These are phyloP conservation scores for Chlorops oryzae DNA, from an alignment of 1,140 invertebrate genomes.

Conservation along the genomic window DNA sequence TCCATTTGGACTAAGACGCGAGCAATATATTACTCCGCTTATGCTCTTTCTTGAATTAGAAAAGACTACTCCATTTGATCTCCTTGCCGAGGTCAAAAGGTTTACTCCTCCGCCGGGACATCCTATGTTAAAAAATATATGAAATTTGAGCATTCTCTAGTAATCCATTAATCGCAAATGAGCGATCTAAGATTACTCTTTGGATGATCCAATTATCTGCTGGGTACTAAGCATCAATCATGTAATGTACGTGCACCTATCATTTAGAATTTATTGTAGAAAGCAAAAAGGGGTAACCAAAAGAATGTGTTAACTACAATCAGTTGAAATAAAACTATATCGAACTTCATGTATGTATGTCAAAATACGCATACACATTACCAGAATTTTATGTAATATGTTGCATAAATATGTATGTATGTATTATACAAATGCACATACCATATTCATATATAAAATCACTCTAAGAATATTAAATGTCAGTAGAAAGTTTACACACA, in stretches of 20 bases:
- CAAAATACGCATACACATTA: background rate
- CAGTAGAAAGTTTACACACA: slow-evolving; percentile 5
- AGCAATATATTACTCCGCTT: background rate
- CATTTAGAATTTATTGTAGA: background rate
- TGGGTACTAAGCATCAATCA: background rate
- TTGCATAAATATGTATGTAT: background rate
- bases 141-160: background rate
- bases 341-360: background rate
- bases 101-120: too few relatives aligned
- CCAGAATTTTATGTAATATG: background rate
- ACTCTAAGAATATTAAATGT: background rate
- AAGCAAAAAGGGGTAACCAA: background rate
- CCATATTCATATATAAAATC: background rate
- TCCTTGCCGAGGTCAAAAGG: too few relatives aligned
- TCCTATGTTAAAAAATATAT: too few relatives aligned
- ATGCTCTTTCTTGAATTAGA: too few relatives aligned
- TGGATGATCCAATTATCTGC: too few relatives aligned
- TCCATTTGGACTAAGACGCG: background rate
- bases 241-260: background rate
- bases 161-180: background rate
- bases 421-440: background rate
- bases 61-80: too few relatives aligned
- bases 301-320: slow-evolving; percentile 40
- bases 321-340: slow-evolving; percentile 24
- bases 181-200: background rate